phyloP scores from a whole-genome alignment of 1,140 invertebrate species.

The Parasteatoda tepidariorum region DNA sequence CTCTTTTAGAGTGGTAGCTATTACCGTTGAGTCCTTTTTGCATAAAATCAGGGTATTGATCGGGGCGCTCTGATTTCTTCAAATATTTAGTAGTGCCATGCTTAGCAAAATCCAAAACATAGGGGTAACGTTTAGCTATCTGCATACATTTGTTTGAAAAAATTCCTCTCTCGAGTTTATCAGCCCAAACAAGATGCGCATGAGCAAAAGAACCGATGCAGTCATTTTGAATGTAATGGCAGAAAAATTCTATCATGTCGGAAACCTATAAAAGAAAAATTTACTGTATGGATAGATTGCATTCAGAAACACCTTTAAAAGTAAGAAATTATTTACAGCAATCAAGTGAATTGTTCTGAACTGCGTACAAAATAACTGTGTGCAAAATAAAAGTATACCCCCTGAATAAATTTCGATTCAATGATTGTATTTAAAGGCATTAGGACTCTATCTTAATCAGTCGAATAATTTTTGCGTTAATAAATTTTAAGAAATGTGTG shows the following conservation, averaged over 20 bases:
- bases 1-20: conserved; percentile 56
- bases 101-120: conserved; percentile 66
- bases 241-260: conserved; percentile 65
- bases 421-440: no score
- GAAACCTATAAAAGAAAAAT: neutral
- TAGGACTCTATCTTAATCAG: no score
- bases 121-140: conserved; percentile 64
- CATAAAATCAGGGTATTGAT: conserved; percentile 66
- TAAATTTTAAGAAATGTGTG: no score
- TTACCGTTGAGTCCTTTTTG: conserved; percentile 61
- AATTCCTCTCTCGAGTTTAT: conserved; percentile 64
- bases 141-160: conserved; percentile 63
- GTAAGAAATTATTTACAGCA: no score
- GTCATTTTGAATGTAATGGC: conserved; percentile 65
- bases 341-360: no score
- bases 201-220: conserved; percentile 65
- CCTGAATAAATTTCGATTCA: no score
- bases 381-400: no score
- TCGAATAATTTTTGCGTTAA: no score
- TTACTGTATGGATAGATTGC: no score
- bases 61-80: conserved; percentile 59
- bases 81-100: conserved; percentile 62
- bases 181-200: conserved; percentile 65
- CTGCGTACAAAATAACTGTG: no score
- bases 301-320: no score